Evolutionary conservation across 2,888 invertebrate genomes (phyloP).

Genomic region (Drosophila antonietae): DNA sequence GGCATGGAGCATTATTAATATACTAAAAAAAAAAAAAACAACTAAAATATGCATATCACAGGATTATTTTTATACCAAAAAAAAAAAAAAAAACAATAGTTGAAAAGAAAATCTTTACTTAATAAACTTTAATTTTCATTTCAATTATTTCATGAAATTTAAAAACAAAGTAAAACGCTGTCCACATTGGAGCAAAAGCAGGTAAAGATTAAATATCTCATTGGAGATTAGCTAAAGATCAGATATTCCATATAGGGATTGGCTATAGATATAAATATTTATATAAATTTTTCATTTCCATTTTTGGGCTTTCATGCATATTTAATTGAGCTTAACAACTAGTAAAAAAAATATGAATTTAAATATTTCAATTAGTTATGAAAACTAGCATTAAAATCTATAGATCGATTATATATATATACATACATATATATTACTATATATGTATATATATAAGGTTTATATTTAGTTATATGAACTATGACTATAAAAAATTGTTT

Average conservation of each 20-base stretch:
- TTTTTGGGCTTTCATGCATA: constrained; percentile 29
- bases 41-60: constrained; percentile 69
- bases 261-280: constrained; percentile 1
- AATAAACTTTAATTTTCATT: constrained; percentile 47
- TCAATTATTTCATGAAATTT: constrained; percentile 64
- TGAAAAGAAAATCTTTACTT: constrained; percentile 3
- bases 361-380: constrained; percentile 25
- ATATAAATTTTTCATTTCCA: constrained; percentile 20
- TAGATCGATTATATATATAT: constrained; percentile 12
- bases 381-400: constrained; percentile 9
- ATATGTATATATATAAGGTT: constrained; percentile 7
- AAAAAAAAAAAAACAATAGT: constrained; percentile 6
- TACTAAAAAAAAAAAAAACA: constrained; percentile 26
- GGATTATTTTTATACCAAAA: constrained; percentile 56
- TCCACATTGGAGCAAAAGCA: constrained; percentile 37
- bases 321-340: constrained; percentile 32
- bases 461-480: constrained; percentile 18
- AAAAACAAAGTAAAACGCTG: constrained; percentile 44
- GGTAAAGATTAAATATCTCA: constrained; percentile 18
- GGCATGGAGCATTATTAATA: background rate
- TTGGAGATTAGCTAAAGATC: constrained; percentile 1
- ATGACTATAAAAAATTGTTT: constrained; percentile 41
- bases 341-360: constrained; percentile 14
- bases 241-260: constrained; percentile 3
- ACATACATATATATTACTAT: constrained; percentile 4